Conservation (phyloP, 92 coral and sea anemone species). For the Pocillopora grandis region DNA sequence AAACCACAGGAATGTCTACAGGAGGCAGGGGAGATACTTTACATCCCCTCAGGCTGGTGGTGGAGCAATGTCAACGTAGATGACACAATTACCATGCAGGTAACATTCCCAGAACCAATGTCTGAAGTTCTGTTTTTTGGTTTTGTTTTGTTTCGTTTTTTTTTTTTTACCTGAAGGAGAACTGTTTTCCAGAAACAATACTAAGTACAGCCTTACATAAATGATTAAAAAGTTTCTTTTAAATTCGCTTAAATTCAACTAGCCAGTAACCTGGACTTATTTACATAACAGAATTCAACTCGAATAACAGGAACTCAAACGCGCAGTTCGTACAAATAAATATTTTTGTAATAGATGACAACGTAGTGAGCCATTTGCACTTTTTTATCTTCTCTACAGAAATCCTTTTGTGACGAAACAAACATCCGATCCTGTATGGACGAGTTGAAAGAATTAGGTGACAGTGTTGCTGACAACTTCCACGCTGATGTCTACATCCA, state of each 20-base stretch:
- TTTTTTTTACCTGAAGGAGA: too few species aligned
- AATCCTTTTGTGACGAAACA: slow-evolving; percentile 66
- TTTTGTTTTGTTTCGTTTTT: too few species aligned
- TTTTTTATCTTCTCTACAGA: slow-evolving; percentile 15
- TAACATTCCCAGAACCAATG: neutral
- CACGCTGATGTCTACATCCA: slow-evolving; percentile 70
- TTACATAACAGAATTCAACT: too few species aligned
- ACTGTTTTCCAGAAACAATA: too few species aligned
- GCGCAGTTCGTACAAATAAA: too few species aligned
- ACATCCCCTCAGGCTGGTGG: slow-evolving; percentile 95
- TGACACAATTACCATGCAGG: slow-evolving; percentile 74
- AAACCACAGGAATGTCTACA: slow-evolving; percentile 78
- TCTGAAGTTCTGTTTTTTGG: too few species aligned
- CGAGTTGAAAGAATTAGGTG: slow-evolving; percentile 69
- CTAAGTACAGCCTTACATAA: too few species aligned
- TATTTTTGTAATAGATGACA: too few species aligned
- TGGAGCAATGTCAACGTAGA: slow-evolving; percentile 78
- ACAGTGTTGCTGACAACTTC: slow-evolving; percentile 57
- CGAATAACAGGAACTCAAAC: too few species aligned
- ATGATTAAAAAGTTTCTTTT: too few species aligned
- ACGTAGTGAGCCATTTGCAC: neutral
- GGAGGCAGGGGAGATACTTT: slow-evolving; percentile 76
- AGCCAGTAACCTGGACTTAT: too few species aligned
- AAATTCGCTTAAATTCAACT: too few species aligned
- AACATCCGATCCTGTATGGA: slow-evolving; percentile 65